A percentile compares a stretch with the other conserved stretches of the same genome.
phyloP scores from a whole-genome alignment of 2,113 vertebrate species.

The Ammodramus savannarum region DNA sequence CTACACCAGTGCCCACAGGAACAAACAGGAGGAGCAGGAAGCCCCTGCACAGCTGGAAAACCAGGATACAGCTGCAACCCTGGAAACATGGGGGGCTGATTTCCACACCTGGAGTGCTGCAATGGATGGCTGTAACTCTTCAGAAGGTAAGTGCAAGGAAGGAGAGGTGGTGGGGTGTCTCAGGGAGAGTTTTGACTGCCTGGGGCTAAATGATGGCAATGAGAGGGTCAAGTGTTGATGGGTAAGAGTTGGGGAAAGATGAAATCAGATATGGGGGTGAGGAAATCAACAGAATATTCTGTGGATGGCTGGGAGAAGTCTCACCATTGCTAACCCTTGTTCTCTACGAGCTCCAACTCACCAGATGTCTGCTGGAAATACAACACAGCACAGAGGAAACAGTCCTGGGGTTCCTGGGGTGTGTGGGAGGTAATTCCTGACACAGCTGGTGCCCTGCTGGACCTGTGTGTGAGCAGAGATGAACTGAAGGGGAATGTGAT shows the following conservation, averaged over 20 bases:
- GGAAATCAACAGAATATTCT: not conserved
- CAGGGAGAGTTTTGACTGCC: not conserved
- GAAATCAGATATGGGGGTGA: not conserved
- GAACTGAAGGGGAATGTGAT: not conserved
- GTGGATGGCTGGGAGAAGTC: not conserved
- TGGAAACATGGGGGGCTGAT: not conserved
- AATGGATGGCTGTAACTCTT: not conserved
- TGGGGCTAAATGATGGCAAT: not conserved
- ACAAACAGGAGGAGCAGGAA: not conserved
- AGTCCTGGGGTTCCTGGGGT: not conserved
- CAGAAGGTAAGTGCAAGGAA: not conserved
- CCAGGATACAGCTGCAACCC: not conserved
- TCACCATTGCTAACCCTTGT: not conserved
- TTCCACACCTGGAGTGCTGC: not conserved
- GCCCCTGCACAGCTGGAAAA: not conserved
- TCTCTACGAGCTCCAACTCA: not conserved
- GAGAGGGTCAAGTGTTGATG: not conserved
- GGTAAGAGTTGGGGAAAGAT: not conserved
- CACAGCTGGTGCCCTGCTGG: not conserved
- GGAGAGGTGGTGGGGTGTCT: not conserved
- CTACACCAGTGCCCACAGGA: not conserved
- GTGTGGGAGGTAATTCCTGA: not conserved
- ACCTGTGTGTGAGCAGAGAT: not conserved
- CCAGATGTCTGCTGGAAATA: not conserved
- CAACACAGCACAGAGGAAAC: fast-evolving